Percentiles rank a stretch among this genome's conserved stretches.
phyloP scores from a whole-genome alignment of 2,797 vertebrate genomes.

The Arrhamphus sclerolepis region DNA sequence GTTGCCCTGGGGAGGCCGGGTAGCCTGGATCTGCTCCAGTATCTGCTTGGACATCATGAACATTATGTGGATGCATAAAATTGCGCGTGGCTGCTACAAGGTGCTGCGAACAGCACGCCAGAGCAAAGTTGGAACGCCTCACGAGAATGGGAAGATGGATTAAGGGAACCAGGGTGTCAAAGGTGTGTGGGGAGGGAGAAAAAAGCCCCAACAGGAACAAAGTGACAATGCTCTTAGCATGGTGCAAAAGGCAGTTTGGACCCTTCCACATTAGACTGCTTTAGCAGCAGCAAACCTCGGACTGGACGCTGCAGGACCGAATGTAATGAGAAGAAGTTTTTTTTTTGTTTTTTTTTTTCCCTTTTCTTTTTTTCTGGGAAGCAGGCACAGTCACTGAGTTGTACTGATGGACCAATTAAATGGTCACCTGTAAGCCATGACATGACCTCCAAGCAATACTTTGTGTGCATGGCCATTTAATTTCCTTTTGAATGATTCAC shows the following conservation, averaged over 20 bases:
- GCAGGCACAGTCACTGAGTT: slow-evolving; percentile 28
- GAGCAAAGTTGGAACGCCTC: slow-evolving; percentile 73
- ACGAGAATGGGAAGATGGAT: slow-evolving; percentile 91
- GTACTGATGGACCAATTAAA: slow-evolving; percentile 46
- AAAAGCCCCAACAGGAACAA: slow-evolving; percentile 18
- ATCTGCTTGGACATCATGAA: slow-evolving; percentile 96
- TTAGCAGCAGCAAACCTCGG: slow-evolving; percentile 15
- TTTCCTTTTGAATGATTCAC: slow-evolving; percentile 44
- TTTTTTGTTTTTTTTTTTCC: neutral
- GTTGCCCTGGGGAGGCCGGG: slow-evolving; percentile 86
- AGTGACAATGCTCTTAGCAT: slow-evolving; percentile 23
- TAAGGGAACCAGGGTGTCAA: slow-evolving; percentile 63
- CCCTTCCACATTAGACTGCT: slow-evolving; percentile 18
- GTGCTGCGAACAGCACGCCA: slow-evolving; percentile 84
- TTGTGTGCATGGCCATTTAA: slow-evolving; percentile 62
- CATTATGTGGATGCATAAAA: slow-evolving; percentile 98
- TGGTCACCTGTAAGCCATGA: slow-evolving; percentile 62
- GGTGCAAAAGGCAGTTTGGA: slow-evolving; percentile 29
- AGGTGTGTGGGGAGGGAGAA: neutral
- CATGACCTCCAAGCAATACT: slow-evolving; percentile 76
- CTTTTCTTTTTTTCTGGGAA: neutral
- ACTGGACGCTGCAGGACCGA: slow-evolving; percentile 34
- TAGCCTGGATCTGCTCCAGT: slow-evolving; percentile 90
- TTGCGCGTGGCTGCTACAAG: slow-evolving; percentile 92
- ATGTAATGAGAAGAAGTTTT: slow-evolving; percentile 38